phyloP scores from a whole-genome alignment of 2,113 vertebrate species.

The Caracal caracal region DNA sequence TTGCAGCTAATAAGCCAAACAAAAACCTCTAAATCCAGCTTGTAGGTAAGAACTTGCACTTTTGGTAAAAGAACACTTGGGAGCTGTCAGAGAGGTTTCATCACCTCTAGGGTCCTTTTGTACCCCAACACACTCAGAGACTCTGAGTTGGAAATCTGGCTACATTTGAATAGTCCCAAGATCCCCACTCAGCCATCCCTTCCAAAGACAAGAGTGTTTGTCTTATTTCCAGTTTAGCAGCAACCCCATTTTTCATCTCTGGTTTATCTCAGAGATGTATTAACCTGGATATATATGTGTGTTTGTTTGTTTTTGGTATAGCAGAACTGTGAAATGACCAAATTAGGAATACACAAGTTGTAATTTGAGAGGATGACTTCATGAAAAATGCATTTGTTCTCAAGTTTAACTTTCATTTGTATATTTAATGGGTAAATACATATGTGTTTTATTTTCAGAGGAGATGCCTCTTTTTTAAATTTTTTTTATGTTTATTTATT shows the following conservation, averaged over 20 bases:
- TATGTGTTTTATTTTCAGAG: background rate
- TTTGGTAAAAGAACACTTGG: background rate
- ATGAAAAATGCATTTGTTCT: background rate
- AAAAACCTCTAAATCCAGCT: background rate
- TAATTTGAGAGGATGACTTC: background rate
- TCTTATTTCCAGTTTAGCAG: background rate
- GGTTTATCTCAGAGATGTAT: conserved; percentile 40
- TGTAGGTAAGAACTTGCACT: background rate
- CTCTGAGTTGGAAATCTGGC: background rate
- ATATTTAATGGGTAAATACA: background rate
- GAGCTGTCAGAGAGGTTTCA: background rate
- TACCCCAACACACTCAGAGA: background rate
- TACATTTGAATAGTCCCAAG: background rate
- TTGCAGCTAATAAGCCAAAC: background rate
- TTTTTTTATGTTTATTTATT: no score
- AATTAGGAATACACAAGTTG: background rate
- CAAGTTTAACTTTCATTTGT: conserved; percentile 9
- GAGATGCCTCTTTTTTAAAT: background rate
- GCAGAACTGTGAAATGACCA: conserved; percentile 69
- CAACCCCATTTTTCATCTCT: background rate
- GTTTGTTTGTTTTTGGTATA: background rate
- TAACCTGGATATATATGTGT: background rate
- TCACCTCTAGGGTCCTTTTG: background rate
- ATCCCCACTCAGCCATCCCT: background rate
- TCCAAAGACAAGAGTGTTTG: background rate